Evolutionary conservation across 2,888 invertebrate genomes (phyloP).

Genomic region (Folsomia manolachei): DNA sequence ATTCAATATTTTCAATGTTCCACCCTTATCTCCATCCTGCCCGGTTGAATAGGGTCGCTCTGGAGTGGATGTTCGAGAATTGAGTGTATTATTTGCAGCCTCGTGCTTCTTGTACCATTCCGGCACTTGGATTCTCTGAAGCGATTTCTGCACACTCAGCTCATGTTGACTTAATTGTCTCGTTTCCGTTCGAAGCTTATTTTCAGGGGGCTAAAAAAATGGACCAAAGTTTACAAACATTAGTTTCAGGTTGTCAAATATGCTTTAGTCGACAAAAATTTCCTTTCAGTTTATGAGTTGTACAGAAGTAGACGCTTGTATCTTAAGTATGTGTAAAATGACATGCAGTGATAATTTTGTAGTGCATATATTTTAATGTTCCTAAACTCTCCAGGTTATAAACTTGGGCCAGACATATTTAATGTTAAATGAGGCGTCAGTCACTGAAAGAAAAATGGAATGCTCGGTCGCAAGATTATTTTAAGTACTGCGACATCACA

Average conservation of each 20-base stretch:
- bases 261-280: too few relatives aligned
- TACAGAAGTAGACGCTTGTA: too few relatives aligned
- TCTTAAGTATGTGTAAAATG: too few relatives aligned
- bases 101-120: conserved; percentile 84
- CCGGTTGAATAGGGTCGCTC: conserved; percentile 3
- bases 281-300: too few relatives aligned
- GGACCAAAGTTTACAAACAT: background rate
- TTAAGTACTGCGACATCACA: too few relatives aligned
- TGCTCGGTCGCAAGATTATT: too few relatives aligned
- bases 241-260: background rate
- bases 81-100: conserved; percentile 54
- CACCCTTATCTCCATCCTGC: conserved; percentile 18
- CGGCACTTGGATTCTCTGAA: conserved; percentile 90
- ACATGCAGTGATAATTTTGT: too few relatives aligned
- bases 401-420: too few relatives aligned
- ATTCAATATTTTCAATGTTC: conserved; percentile 34
- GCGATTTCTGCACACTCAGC: conserved; percentile 83
- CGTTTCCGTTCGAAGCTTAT: conserved; percentile 81
- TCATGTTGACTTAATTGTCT: conserved; percentile 90
- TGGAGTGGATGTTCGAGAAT: conserved; percentile 21
- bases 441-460: too few relatives aligned
- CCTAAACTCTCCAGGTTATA: too few relatives aligned
- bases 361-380: too few relatives aligned
- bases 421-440: too few relatives aligned
- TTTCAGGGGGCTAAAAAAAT: conserved; percentile 76